Evolutionary conservation across 2,113 vertebrate genomes (phyloP), one percentile per base, ranked within the genome.

Genomic region (Passer montanus): DNA sequence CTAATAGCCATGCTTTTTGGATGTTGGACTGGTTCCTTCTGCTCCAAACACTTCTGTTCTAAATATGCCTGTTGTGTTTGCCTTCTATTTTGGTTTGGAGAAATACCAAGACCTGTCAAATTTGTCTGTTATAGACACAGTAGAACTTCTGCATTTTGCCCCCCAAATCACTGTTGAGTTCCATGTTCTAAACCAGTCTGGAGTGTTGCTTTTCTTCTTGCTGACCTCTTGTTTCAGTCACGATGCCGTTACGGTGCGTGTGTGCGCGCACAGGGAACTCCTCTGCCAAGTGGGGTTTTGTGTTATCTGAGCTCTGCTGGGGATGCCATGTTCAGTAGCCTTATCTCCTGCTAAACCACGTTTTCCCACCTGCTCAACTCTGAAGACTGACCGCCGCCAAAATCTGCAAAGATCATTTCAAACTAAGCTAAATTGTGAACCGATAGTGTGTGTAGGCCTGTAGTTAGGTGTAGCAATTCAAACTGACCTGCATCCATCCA

Each of bases 281-380:
- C 69, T 86, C 94, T 74, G 88, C 26, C 74, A 39, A 13, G 23
- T 23, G n/a, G 62, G 62, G 68, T 86, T 89, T 96, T 96, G 94
- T 98, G 59, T 98, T 98, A 94, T 60, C n/a, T 98, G 98, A 98
- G 97, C 98, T 98, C 98, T 98, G 18, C 97, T 98, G 95, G 93
- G 97, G 95, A 97, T 92, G 96, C 95, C 97, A 95, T 94, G 92
- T 97, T 94, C 80, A 31, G 96, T 98, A 98, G 98, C 98, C 98
- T 99, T 98, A 98, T 87, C 63, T 95, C 96, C 85, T 13, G 55
- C 94, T 90, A 91, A 77, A 95, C 87, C 49, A 96, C 78, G 49
- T 89, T 93, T 50, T 96, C 95, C 88, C 77, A 97, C 92, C 87
- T 22, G 91, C 95, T 97, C 97, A 84, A 91, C 82, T 95, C 68